These are phyloP conservation scores for Elmis aenea DNA, from an alignment of 2,888 invertebrate genomes.

Conservation along the genomic window DNA sequence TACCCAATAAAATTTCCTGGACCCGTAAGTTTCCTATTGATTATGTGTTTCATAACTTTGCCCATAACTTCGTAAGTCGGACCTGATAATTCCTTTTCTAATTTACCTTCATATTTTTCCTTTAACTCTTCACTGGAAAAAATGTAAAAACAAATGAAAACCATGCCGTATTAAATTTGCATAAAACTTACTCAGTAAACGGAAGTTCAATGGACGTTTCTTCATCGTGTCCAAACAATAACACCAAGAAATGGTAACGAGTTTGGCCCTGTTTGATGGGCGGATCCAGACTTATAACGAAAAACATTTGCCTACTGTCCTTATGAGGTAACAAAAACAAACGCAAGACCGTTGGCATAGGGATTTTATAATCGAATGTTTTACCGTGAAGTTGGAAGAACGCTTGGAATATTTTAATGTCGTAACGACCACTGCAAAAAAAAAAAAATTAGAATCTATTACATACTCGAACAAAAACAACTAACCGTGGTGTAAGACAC, in stretches of 20 bases:
- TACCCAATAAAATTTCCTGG: constrained; percentile 92
- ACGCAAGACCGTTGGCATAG: constrained; percentile 92
- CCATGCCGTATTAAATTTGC: not conserved
- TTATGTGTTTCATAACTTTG: constrained; percentile 93
- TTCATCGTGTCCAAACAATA: constrained; percentile 92
- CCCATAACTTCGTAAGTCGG: constrained; percentile 94
- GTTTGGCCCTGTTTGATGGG: constrained; percentile 99
- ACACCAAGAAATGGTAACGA: constrained; percentile 91
- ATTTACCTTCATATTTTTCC: constrained; percentile 89
- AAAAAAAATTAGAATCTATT: constrained; percentile 34
- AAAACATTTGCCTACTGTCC: constrained; percentile 97
- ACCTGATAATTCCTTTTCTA: constrained; percentile 85
- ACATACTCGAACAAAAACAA: constrained; percentile 2
- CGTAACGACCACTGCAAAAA: constrained; percentile 86
- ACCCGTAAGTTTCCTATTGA: constrained; percentile 90
- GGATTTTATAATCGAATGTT: constrained; percentile 99
- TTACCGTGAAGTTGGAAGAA: constrained; percentile 94
- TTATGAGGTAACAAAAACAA: constrained; percentile 94
- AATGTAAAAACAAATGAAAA: not conserved
- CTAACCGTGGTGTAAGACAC: constrained; percentile 92
- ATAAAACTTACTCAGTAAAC: constrained; percentile 73
- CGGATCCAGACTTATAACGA: constrained; percentile 95
- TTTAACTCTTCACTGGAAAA: constrained; percentile 75
- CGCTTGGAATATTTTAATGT: constrained; percentile 88
- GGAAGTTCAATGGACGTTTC: constrained; percentile 88